phyloP scores from a whole-genome alignment of 2,113 vertebrate genomes.

The Physeter macrocephalus region DNA sequence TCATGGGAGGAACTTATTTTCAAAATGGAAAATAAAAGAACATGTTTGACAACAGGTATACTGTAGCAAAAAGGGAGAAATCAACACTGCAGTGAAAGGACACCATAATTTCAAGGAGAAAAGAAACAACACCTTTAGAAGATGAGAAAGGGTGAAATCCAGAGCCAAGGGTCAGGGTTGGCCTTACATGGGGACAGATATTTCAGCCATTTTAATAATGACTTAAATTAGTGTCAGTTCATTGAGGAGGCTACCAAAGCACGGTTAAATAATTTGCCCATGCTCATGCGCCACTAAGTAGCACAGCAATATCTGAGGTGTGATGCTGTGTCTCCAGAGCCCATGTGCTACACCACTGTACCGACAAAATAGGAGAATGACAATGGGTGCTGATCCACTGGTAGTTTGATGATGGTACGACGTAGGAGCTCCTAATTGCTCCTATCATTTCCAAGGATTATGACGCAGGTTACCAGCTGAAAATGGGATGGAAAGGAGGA shows the following conservation, averaged over 20 bases:
- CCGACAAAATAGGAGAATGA: neutral
- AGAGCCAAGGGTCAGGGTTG: neutral
- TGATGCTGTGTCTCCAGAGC: neutral
- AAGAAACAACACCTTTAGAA: neutral
- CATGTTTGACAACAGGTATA: neutral
- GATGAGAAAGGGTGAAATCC: neutral
- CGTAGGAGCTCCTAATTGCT: neutral
- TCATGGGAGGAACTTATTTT: neutral
- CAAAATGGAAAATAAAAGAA: constrained; percentile 7
- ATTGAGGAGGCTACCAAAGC: neutral
- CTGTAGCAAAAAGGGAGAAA: neutral
- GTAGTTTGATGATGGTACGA: neutral
- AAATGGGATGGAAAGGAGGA: neutral
- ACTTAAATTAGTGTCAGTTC: neutral
- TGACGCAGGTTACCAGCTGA: neutral
- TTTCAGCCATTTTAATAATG: neutral
- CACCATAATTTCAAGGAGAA: neutral
- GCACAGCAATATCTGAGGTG: neutral
- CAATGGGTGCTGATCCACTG: neutral
- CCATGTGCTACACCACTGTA: neutral
- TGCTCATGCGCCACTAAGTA: neutral
- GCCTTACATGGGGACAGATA: neutral
- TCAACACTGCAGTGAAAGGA: neutral
- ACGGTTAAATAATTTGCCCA: neutral
- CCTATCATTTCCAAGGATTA: neutral